Evolutionary conservation across 2,888 invertebrate genomes (phyloP), one percentile per base, ranked within the genome.

Genomic region (Hyles lineata): DNA sequence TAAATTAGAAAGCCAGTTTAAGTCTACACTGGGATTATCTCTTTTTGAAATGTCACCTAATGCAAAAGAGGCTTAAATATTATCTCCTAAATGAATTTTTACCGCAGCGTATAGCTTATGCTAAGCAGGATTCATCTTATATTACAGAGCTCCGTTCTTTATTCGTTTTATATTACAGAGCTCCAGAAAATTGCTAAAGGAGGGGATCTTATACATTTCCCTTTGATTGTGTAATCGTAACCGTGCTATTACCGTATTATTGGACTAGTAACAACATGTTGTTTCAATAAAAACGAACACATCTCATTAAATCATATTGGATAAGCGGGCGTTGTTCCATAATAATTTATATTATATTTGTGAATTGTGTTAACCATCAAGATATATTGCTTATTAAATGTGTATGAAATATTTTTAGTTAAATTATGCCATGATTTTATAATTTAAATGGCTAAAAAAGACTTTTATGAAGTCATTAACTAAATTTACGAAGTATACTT

Each of bases 121-220:
- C 83, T 87, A 89, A 90, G 83, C 82, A 86, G 86, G 86, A 87
- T 86, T 85, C 82, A 83, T 80, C 85, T 88, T 88, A 89, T 87
- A 89, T 90, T 84, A 67, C 67, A 43, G 67, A 23, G 67, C 67
- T 67, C 23, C 67, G 50, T 43, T 50, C 50, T 67, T 67, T 23
- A 67, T 67, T 89, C 83, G 82, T 84, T 86, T 85, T 81, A 84
- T 87, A 90, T 89, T 86, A 89, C 82, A 87, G 85, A 82, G 83
- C 76, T 83, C 79, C 78, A 79, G 78, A 80, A 79, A 82, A 79
- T 75, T 80, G 80, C 79, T 85, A 76, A 77, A 75, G 74, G 77
- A 78, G 75, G 80, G 74, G 76, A 76, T 79, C 78, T 82, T 81
- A 83, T 83, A 81, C 76, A 76, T 78, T 50, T 43, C 77, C 74